Conservation (phyloP, 2,797 vertebrate species). For the Denticeps clupeoides region DNA sequence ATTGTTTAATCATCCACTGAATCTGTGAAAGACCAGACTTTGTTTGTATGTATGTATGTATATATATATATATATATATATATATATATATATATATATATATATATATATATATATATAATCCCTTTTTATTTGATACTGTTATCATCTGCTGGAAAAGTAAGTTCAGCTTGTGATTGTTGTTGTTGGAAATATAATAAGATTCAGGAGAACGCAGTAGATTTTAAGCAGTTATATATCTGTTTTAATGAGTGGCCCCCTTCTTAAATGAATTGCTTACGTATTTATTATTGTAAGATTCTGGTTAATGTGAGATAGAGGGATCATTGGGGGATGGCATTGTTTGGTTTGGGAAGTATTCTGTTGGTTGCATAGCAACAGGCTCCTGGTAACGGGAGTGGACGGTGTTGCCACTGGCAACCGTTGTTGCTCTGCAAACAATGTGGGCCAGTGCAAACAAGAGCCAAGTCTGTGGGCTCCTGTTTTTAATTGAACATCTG, state of each 20-base stretch:
- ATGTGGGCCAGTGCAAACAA: conserved; percentile 77
- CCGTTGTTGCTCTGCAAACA: conserved; percentile 94
- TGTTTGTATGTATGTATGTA: too few species aligned
- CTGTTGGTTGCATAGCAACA: conserved; percentile 80
- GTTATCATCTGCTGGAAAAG: not conserved
- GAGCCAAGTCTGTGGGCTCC: conserved; percentile 68
- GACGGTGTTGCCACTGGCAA: conserved; percentile 84
- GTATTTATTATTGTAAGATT: conserved; percentile 76
- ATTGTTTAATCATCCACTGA: too few species aligned
- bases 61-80: not conserved
- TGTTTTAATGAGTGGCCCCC: too few species aligned
- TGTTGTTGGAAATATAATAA: too few species aligned
- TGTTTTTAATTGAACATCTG: conserved; percentile 85
- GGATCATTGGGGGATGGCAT: conserved; percentile 80
- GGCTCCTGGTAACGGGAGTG: conserved; percentile 81
- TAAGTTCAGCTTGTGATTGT: too few species aligned
- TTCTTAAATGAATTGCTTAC: conserved; percentile 79
- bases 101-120: not conserved
- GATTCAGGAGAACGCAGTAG: too few species aligned
- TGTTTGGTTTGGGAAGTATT: conserved; percentile 99
- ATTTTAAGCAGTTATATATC: too few species aligned
- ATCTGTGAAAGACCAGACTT: not conserved
- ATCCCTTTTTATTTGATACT: not conserved
- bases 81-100: conserved; percentile 34
- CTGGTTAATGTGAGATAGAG: conserved; percentile 73